Conservation (phyloP, 2,888 invertebrate genomes). For the Cordilura impudica region DNA sequence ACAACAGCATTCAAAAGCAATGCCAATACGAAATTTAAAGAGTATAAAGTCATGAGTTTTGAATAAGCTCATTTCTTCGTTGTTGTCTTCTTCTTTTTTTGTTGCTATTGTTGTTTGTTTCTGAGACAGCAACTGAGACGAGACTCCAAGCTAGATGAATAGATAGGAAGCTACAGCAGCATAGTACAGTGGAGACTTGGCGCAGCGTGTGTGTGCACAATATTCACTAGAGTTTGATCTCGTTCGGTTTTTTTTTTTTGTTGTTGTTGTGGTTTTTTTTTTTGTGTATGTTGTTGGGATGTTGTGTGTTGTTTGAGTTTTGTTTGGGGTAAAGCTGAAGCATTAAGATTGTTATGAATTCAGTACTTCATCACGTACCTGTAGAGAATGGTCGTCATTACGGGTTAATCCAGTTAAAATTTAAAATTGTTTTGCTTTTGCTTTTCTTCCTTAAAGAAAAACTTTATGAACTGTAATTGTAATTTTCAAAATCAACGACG, state of each 20-base stretch:
- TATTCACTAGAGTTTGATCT: slow-evolving; percentile 62
- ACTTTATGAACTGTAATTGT: slow-evolving; percentile 31
- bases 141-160: slow-evolving; percentile 57
- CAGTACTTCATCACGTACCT: slow-evolving; percentile 67
- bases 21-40: slow-evolving; percentile 28
- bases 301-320: slow-evolving; percentile 45
- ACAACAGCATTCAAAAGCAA: slow-evolving; percentile 25
- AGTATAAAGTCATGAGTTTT: slow-evolving; percentile 57
- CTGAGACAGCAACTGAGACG: slow-evolving; percentile 37
- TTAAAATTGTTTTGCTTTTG: slow-evolving; percentile 36
- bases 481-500: slow-evolving; percentile 25
- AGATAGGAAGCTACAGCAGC: slow-evolving; percentile 56
- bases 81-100: slow-evolving; percentile 62
- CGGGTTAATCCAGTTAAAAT: slow-evolving; percentile 61
- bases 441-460: slow-evolving; percentile 56
- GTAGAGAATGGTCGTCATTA: slow-evolving; percentile 66
- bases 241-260: slow-evolving; percentile 47
- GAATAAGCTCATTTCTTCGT: slow-evolving; percentile 60
- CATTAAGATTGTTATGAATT: slow-evolving; percentile 66
- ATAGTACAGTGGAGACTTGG: slow-evolving; percentile 28
- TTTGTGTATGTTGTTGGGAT: slow-evolving; percentile 51
- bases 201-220: slow-evolving; percentile 54
- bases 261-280: slow-evolving; percentile 44
- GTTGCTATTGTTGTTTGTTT: slow-evolving; percentile 36
- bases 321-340: slow-evolving; percentile 65